These are phyloP conservation scores for Haliclona indistincta DNA, from an alignment of 37 sponge, comb jelly and placozoan species.

Conservation along the genomic window DNA sequence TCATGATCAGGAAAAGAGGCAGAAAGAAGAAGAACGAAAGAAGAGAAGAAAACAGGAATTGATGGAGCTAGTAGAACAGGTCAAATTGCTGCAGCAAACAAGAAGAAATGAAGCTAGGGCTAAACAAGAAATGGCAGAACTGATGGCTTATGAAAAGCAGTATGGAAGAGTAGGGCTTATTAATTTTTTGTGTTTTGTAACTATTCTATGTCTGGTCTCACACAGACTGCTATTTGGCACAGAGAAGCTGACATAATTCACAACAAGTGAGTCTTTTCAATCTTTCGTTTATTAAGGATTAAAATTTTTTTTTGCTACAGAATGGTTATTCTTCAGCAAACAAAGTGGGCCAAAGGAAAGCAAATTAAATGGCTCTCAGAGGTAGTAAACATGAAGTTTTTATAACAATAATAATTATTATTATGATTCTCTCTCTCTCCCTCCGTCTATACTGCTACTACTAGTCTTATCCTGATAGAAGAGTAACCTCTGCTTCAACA, in stretches of 20 bases:
- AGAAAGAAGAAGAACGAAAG: slow-evolving; percentile 17
- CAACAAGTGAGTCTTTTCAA: slow-evolving; percentile 56
- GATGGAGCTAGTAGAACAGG: slow-evolving; percentile 45
- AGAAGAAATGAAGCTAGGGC: slow-evolving; percentile 44
- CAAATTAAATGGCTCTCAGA: neutral
- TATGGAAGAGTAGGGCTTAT: slow-evolving; percentile 52
- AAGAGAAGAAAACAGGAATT: slow-evolving; percentile 27
- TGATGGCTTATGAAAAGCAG: slow-evolving; percentile 51
- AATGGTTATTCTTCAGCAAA: slow-evolving; percentile 31
- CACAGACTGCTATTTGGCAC: slow-evolving; percentile 70
- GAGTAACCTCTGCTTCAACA: too few relatives aligned
- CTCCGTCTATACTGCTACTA: too few relatives aligned
- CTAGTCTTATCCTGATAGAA: too few relatives aligned
- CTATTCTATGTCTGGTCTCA: slow-evolving; percentile 9
- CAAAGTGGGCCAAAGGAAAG: slow-evolving; percentile 26
- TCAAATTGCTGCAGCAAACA: slow-evolving; percentile 42
- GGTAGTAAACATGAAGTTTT: neutral
- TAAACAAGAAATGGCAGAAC: slow-evolving; percentile 46
- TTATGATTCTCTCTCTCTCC: neutral
- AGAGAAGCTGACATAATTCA: slow-evolving; percentile 76
- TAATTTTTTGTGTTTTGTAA: neutral
- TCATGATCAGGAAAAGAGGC: neutral
- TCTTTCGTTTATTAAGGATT: neutral
- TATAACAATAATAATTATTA: neutral
- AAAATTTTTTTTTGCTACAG: slow-evolving; percentile 4